Conservation (phyloP, 2,888 invertebrate genomes). For the Polylopha cassiicola region DNA sequence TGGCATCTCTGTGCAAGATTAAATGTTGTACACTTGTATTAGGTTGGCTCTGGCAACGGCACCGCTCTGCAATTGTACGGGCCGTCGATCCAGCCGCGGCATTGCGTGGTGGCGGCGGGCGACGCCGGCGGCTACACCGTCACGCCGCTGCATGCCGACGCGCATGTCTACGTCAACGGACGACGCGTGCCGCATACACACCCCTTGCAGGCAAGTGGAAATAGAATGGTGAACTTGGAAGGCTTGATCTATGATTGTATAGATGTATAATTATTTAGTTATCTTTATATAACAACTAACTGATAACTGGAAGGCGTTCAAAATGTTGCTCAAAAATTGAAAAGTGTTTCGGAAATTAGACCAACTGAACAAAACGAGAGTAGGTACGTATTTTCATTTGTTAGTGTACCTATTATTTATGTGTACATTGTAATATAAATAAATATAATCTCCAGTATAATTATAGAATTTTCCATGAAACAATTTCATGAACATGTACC, state of each 20-base stretch:
- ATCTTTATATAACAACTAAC: too few species aligned
- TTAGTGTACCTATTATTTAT: too few species aligned
- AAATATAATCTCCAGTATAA: too few species aligned
- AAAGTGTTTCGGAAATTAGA: constrained; percentile 13
- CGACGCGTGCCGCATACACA: constrained; percentile 95
- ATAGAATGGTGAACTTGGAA: too few species aligned
- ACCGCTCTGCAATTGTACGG: constrained; percentile 88
- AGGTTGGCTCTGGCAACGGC: constrained; percentile 88
- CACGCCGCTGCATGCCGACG: constrained; percentile 95
- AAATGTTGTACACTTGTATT: constrained; percentile 19
- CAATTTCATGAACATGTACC: too few species aligned
- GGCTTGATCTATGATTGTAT: too few species aligned
- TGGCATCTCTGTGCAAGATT: constrained; percentile 4
- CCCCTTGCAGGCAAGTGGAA: constrained; percentile 91
- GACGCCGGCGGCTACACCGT: constrained; percentile 95
- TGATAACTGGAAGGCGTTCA: background rate
- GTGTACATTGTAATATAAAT: too few species aligned
- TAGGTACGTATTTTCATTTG: too few species aligned
- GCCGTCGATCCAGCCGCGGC: constrained; percentile 94
- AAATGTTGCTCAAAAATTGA: background rate
- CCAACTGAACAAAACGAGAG: constrained; percentile 8
- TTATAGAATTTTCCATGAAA: too few species aligned
- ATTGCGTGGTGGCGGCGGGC: constrained; percentile 95
- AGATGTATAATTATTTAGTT: too few species aligned
- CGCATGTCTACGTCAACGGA: constrained; percentile 96